Evolutionary conservation across 1,140 invertebrate genomes (phyloP), one percentile per base, ranked within the genome.

Genomic region (Drosophila elegans): DNA sequence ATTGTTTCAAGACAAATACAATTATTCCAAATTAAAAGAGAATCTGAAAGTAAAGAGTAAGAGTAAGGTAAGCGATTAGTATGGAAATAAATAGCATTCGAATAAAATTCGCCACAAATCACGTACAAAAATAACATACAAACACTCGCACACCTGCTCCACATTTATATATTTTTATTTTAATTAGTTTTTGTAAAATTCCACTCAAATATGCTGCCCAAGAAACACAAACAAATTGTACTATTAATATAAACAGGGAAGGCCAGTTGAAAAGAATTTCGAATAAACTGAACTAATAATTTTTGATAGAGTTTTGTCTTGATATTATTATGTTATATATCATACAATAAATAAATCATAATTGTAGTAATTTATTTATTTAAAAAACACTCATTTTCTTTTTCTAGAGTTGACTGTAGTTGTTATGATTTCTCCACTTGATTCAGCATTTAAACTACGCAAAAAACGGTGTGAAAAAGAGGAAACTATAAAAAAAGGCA

Each of bases 21-120:
- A 83, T 54, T 45, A 66, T 66, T 57, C 69, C 73, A 77, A 84
- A 74, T 78, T 77, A 88, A 80, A 74, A 80, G 76, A 78, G 76
- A 89, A 84, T 89, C 83, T 88, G 84, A 9, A 89, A 88, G 13
- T n/a, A 57, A 13, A 66, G 16, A 38, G 16, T 13, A 32, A 21
- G 13, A 36, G 13, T n/a, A 25, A 5, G 16, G 16, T 21, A 36
- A 16, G 2, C 7, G 1, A 45, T 74, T 61, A 75, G 52, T 63
- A 44, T 13, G 6, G 12, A 7, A 48, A 25, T 4, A n/a, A 16
- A 13, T 27, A 48, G 42, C 16, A 46, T 41, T 49, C 3, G 10
- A 34, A 36, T 54, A 38, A 38, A 45, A 38, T 41, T 10, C 16
- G 1, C 2, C 16, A 67, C 16, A 34, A 51, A 64, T 51, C 59